Evolutionary conservation across 1,140 invertebrate genomes (phyloP).

Genomic region (Drosophila ficusphila): DNA sequence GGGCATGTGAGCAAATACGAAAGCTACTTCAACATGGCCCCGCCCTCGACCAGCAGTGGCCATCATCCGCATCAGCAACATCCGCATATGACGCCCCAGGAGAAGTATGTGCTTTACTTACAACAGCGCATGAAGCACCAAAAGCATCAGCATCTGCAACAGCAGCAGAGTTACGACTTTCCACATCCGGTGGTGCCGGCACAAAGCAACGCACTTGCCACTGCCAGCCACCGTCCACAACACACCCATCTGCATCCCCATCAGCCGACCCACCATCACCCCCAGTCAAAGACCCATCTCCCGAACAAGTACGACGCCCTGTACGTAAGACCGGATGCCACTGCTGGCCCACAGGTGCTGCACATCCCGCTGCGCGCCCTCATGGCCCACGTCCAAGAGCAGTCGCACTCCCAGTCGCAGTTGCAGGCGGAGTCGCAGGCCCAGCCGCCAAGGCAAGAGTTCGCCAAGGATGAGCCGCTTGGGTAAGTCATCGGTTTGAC

Average conservation of each 20-base stretch:
- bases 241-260: slow-evolving; percentile 42
- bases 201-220: slow-evolving; percentile 67
- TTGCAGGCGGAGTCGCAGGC: slow-evolving; percentile 33
- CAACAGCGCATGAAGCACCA: slow-evolving; percentile 79
- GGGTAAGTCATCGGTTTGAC: slow-evolving; percentile 11
- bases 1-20: slow-evolving; percentile 67
- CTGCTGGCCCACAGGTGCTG: slow-evolving; percentile 61
- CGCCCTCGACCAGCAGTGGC: slow-evolving; percentile 22
- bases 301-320: slow-evolving; percentile 55
- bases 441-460: slow-evolving; percentile 36
- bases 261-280: slow-evolving; percentile 47
- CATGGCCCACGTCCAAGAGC: slow-evolving; percentile 57
- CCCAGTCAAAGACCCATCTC: slow-evolving; percentile 31
- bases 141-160: slow-evolving; percentile 67
- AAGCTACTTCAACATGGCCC: slow-evolving; percentile 71
- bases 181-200: slow-evolving; percentile 49
- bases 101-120: slow-evolving; percentile 82
- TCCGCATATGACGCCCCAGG: slow-evolving; percentile 73
- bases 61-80: slow-evolving; percentile 24
- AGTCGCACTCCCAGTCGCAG: slow-evolving; percentile 24
- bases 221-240: slow-evolving; percentile 50
- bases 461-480: slow-evolving; percentile 36
- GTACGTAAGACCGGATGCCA: slow-evolving; percentile 42
- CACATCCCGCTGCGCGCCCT: slow-evolving; percentile 68
- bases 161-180: slow-evolving; percentile 45